Conservation (phyloP, 2,888 invertebrate species). For the Cephonodes hylas region DNA sequence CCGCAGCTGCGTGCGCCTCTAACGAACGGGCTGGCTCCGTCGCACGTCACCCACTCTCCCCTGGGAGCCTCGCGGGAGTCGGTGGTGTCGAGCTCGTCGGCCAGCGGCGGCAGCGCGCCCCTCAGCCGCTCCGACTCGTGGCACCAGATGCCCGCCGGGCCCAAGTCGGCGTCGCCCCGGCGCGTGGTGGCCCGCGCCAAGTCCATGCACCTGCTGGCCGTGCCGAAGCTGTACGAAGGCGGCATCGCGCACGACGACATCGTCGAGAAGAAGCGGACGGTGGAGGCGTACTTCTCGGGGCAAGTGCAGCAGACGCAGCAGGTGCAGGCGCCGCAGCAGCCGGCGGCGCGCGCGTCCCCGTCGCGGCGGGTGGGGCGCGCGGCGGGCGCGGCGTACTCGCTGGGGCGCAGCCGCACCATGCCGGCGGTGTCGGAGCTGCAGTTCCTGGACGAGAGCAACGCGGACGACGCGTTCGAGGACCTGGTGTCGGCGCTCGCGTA, state of each 20-base stretch:
- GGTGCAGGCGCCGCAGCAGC: constrained; percentile 39
- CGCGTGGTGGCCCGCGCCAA: constrained; percentile 81
- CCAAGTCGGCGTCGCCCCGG: constrained; percentile 66
- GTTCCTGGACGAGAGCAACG: constrained; percentile 88
- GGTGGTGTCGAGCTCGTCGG: constrained; percentile 55
- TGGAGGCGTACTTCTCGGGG: constrained; percentile 86
- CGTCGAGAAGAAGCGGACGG: constrained; percentile 85
- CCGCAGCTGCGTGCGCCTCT: constrained; percentile 41
- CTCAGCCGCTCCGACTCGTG: constrained; percentile 87
- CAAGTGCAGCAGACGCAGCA: constrained; percentile 27
- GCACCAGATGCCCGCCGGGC: constrained; percentile 83
- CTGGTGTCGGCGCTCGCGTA: constrained; percentile 85
- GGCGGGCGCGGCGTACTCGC: constrained; percentile 76
- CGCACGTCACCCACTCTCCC: not conserved
- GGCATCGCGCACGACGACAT: constrained; percentile 85
- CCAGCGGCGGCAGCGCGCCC: constrained; percentile 49
- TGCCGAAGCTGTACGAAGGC: constrained; percentile 91
- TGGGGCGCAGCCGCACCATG: constrained; percentile 89
- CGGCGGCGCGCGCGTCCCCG: constrained; percentile 27
- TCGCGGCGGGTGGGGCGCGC: constrained; percentile 44
- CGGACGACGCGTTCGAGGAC: constrained; percentile 93
- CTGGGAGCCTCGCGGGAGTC: constrained; percentile 63
- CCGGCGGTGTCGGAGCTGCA: constrained; percentile 85
- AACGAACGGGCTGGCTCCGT: constrained; percentile 41
- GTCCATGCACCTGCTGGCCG: constrained; percentile 86